A percentile compares a stretch with the other conserved stretches of the same genome.
These are phyloP conservation scores for Xestia sexstrigata DNA, from an alignment of 2,888 invertebrate genomes.

Conservation along the genomic window DNA sequence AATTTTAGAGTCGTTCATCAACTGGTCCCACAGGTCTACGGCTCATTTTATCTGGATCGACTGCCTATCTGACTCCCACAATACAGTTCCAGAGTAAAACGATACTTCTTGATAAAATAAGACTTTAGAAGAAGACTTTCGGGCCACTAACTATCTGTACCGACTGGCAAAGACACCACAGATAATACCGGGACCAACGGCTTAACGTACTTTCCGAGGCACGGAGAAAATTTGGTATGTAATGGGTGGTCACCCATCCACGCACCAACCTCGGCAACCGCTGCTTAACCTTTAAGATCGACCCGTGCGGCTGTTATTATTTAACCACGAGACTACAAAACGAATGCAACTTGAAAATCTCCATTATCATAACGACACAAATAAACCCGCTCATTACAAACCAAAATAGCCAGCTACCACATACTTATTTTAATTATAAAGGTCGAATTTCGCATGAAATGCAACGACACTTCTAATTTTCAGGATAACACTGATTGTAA, in stretches of 20 bases:
- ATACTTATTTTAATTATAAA: slow-evolving; percentile 41
- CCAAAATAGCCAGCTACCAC: slow-evolving; percentile 45
- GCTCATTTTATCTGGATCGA: too few relatives aligned
- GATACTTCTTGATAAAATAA: background rate
- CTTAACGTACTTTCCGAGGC: background rate
- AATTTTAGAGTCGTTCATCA: too few relatives aligned
- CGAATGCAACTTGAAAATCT: slow-evolving; percentile 6
- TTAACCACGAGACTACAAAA: background rate
- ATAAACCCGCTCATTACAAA: slow-evolving; percentile 5
- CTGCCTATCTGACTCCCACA: background rate
- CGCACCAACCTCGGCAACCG: background rate
- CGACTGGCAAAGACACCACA: background rate
- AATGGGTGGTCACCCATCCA: background rate
- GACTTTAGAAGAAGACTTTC: too few relatives aligned
- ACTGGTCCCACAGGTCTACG: too few relatives aligned
- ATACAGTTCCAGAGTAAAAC: background rate
- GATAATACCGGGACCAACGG: background rate
- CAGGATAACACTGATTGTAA: slow-evolving; percentile 76
- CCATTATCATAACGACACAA: slow-evolving; percentile 1
- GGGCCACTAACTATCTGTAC: background rate
- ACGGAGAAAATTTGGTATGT: background rate
- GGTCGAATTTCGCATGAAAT: slow-evolving; percentile 15
- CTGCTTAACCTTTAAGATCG: background rate
- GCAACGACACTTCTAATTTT: slow-evolving; percentile 59
- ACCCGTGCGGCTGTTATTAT: background rate